Evolutionary conservation across 2,113 vertebrate genomes (phyloP).

Genomic region (Psephotus haematonotus): DNA sequence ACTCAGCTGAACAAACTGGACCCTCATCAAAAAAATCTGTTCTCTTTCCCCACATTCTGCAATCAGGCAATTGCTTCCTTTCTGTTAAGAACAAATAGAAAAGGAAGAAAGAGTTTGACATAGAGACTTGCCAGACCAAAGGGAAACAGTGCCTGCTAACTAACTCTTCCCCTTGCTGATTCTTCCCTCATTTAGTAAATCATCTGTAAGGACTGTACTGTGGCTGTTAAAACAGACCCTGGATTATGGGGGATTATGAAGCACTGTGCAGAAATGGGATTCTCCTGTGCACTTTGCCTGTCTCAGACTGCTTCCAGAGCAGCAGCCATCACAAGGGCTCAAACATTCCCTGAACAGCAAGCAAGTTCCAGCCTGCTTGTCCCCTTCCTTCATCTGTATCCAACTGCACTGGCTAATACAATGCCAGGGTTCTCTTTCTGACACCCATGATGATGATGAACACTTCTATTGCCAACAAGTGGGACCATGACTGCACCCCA

Average conservation of each 20-base stretch:
- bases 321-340: background rate
- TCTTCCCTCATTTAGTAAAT: background rate
- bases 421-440: background rate
- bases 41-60: background rate
- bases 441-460: background rate
- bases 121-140: background rate
- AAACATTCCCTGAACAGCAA: background rate
- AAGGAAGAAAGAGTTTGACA: background rate
- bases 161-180: background rate
- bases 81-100: background rate
- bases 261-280: background rate
- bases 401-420: background rate
- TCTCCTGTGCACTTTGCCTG: background rate
- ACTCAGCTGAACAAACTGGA: background rate
- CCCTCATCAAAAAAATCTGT: background rate
- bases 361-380: background rate
- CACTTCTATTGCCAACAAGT: background rate
- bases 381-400: background rate
- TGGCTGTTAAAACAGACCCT: background rate
- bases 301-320: background rate
- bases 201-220: background rate
- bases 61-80: background rate
- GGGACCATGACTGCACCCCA: background rate
- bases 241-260: background rate
- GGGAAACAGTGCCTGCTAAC: background rate